Conservation (phyloP, 1,140 invertebrate genomes). For the Drosophila neocordata region DNA sequence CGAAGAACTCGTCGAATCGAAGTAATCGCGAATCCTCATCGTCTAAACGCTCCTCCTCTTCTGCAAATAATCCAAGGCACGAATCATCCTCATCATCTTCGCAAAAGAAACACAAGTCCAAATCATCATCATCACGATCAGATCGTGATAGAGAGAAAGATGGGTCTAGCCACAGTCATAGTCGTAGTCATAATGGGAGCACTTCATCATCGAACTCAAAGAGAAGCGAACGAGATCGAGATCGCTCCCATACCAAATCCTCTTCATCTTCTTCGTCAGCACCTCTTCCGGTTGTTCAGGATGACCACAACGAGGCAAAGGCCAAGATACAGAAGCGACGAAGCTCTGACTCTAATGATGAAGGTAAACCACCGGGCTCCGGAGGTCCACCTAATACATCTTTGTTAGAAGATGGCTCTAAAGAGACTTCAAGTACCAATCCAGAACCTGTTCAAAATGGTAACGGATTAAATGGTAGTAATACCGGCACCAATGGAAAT, state of each 20-base stretch:
- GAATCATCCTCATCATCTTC: conserved; percentile 56
- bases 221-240: conserved; percentile 49
- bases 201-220: conserved; percentile 50
- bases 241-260: conserved; percentile 59
- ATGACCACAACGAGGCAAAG: conserved; percentile 68
- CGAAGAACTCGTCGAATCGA: conserved; percentile 54
- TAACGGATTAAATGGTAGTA: conserved; percentile 32
- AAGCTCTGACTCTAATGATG: conserved; percentile 77
- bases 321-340: conserved; percentile 56
- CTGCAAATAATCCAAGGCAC: conserved; percentile 42
- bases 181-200: conserved; percentile 46
- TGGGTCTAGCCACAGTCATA: conserved; percentile 24
- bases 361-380: conserved; percentile 51
- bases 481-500: conserved; percentile 44
- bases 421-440: conserved; percentile 16
- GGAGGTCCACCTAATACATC: conserved; percentile 18
- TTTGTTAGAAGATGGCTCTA: conserved; percentile 4
- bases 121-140: conserved; percentile 56
- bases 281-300: conserved; percentile 29
- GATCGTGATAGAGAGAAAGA: conserved; percentile 45
- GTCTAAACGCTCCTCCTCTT: conserved; percentile 46
- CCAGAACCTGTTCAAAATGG: conserved; percentile 38
- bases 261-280: conserved; percentile 37
- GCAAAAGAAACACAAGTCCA: conserved; percentile 66
- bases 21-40: conserved; percentile 53